Percentiles rank a stretch among this genome's conserved stretches.
Conservation (phyloP, 2,888 invertebrate species). For the Nasonia oneida region DNA sequence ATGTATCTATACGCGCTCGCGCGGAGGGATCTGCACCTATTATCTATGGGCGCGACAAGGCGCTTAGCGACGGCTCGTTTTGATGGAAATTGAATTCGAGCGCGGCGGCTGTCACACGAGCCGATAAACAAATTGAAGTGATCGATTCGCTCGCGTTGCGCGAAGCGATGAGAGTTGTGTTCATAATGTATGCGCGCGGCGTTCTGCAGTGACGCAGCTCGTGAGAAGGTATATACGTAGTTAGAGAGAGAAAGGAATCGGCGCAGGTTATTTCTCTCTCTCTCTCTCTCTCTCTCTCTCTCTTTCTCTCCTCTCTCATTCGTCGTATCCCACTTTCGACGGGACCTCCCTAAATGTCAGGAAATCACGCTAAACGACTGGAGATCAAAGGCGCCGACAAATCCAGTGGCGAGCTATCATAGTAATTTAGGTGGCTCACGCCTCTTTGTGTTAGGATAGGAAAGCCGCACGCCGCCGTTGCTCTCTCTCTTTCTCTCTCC, state of each 20-base stretch:
- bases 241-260: background rate
- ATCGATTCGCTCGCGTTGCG: constrained; percentile 11
- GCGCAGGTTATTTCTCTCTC: background rate
- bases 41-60: background rate
- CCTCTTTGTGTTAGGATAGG: constrained; percentile 78
- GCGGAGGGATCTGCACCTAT: background rate
- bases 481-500: constrained; percentile 19
- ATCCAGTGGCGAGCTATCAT: constrained; percentile 79
- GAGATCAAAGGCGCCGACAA: constrained; percentile 78
- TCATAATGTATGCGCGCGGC: background rate
- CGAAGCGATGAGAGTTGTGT: background rate
- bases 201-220: no score
- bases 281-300: background rate
- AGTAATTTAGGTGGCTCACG: constrained; percentile 79
- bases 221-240: background rate
- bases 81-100: constrained; percentile 38
- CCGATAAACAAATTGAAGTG: constrained; percentile 32
- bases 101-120: background rate
- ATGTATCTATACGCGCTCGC: background rate
- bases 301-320: constrained; percentile 17
- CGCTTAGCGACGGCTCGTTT: constrained; percentile 34
- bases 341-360: constrained; percentile 75
- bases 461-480: constrained; percentile 72
- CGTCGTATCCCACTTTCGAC: constrained; percentile 55
- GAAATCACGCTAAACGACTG: constrained; percentile 78